These are phyloP conservation scores for Lordiphosa andalusiaca DNA, from an alignment of 2,888 invertebrate genomes.

Conservation along the genomic window DNA sequence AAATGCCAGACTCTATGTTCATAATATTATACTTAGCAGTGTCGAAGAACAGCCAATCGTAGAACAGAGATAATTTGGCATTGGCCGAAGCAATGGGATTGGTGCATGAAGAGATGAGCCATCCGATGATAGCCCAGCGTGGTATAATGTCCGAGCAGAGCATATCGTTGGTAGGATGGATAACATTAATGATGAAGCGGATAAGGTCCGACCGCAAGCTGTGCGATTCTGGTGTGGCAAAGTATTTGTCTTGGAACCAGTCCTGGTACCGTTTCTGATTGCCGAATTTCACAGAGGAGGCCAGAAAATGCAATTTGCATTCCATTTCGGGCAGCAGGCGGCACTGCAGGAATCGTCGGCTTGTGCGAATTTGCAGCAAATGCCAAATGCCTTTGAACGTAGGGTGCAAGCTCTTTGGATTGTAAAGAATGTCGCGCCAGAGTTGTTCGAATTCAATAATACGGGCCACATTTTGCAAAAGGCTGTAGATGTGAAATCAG, in stretches of 20 bases:
- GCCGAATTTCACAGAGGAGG: constrained; percentile 84
- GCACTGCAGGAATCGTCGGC: constrained; percentile 83
- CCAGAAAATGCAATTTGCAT: constrained; percentile 84
- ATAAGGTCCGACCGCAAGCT: constrained; percentile 86
- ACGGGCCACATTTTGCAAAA: constrained; percentile 85
- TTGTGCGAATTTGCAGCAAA: constrained; percentile 83
- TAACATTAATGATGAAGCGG: constrained; percentile 85
- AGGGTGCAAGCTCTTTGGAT: constrained; percentile 83
- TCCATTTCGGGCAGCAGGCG: constrained; percentile 86
- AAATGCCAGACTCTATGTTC: constrained; percentile 86
- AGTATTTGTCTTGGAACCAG: constrained; percentile 86
- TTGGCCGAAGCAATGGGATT: constrained; percentile 85
- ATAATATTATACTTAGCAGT: constrained; percentile 85
- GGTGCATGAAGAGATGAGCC: constrained; percentile 86
- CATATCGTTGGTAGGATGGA: constrained; percentile 86
- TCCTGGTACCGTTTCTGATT: constrained; percentile 86
- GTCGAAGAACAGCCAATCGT: constrained; percentile 87
- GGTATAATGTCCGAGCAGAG: constrained; percentile 86
- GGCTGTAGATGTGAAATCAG: constrained; percentile 57
- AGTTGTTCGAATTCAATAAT: constrained; percentile 85
- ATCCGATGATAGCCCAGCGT: constrained; percentile 87
- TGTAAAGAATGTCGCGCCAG: constrained; percentile 85
- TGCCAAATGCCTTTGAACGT: constrained; percentile 85
- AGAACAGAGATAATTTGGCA: constrained; percentile 85
- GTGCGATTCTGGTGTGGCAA: constrained; percentile 85